phyloP scores from a whole-genome alignment of 2,113 vertebrate species.

The Toxotes chatareus region DNA sequence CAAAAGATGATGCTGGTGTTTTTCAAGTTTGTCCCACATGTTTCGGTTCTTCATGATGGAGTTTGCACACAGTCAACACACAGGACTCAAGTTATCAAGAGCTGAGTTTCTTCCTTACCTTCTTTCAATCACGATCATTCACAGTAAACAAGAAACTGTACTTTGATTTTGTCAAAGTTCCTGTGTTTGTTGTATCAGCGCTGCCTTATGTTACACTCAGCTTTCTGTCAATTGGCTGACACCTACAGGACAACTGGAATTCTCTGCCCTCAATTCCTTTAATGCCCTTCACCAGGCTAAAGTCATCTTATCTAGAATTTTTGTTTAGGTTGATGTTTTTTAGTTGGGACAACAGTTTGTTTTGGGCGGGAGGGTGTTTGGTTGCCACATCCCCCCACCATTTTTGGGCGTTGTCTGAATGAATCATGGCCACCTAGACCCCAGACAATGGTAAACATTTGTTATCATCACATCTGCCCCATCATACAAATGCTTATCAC shows the following conservation, averaged over 20 bases:
- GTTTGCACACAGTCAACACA: background rate
- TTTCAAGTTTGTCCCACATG: too few species aligned
- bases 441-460: constrained; percentile 73
- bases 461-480: constrained; percentile 64
- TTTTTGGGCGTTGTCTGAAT: constrained; percentile 39
- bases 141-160: background rate
- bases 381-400: background rate
- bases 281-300: background rate
- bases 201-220: background rate
- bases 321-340: background rate
- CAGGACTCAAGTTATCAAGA: background rate
- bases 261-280: background rate
- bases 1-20: too few species aligned
- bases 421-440: constrained; percentile 67
- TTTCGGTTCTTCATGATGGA: background rate
- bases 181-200: background rate
- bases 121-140: background rate
- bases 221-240: constrained; percentile 10
- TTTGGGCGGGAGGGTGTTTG: background rate
- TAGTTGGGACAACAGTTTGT: background rate
- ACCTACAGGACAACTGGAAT: constrained; percentile 14
- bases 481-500: constrained; percentile 64
- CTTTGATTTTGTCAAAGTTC: background rate
- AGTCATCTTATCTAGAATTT: background rate
- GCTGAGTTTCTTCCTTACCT: background rate